Conservation (phyloP, 2,113 vertebrate genomes). For the Pungitius pungitius region DNA sequence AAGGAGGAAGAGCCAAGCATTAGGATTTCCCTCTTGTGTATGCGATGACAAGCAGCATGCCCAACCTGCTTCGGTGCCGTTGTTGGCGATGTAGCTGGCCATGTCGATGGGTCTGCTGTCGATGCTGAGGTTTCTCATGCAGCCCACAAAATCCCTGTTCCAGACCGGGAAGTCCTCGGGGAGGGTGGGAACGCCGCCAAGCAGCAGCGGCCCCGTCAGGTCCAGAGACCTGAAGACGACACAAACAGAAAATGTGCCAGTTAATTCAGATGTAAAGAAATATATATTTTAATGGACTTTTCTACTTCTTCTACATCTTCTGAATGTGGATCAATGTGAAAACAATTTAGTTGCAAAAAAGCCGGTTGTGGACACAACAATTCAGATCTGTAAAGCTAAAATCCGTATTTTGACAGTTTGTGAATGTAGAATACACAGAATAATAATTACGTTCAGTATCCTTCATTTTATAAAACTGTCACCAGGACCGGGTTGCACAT, state of each 20-base stretch:
- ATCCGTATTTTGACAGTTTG: neutral
- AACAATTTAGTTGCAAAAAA: neutral
- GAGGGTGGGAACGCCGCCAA: slow-evolving; percentile 94
- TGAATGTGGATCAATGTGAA: neutral
- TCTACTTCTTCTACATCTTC: neutral
- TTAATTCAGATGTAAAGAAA: neutral
- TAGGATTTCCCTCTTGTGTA: neutral
- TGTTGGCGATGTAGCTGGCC: slow-evolving; percentile 95
- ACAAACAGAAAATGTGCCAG: neutral
- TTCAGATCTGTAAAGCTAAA: neutral
- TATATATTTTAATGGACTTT: no score
- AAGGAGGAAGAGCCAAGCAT: neutral
- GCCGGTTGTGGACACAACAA: neutral
- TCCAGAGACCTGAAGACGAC: slow-evolving; percentile 88
- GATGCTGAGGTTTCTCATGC: slow-evolving; percentile 93
- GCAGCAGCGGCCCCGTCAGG: slow-evolving; percentile 91
- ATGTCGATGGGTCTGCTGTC: slow-evolving; percentile 91
- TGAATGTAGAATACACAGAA: neutral
- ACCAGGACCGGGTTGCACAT: slow-evolving; percentile 5
- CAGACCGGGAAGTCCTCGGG: slow-evolving; percentile 94
- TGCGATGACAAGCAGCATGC: neutral
- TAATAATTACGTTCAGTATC: neutral
- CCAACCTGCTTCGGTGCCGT: slow-evolving; percentile 90
- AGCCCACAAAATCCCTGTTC: slow-evolving; percentile 93
- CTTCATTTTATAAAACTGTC: neutral